Percentiles rank a stretch among this genome's conserved stretches.
These are phyloP conservation scores for Drosophila prolongata DNA, from an alignment of 2,888 invertebrate genomes.

Conservation along the genomic window DNA sequence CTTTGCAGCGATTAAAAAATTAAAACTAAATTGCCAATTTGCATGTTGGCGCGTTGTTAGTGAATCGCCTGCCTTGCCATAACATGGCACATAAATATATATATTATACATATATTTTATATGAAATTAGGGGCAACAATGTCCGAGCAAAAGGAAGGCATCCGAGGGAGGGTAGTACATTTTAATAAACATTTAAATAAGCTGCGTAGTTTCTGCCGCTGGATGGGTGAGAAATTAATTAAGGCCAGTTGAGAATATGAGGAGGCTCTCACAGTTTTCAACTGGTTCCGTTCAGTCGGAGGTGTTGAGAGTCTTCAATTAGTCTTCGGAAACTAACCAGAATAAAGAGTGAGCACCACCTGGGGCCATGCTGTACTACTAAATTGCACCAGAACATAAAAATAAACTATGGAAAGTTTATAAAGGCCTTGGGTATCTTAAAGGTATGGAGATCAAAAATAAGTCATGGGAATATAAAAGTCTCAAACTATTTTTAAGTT, in stretches of 20 bases:
- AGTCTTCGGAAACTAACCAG: constrained; percentile 16
- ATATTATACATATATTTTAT: constrained; percentile 38
- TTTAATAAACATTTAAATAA: constrained; percentile 48
- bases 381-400: constrained; percentile 41
- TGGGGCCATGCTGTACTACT: constrained; percentile 35
- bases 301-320: constrained; percentile 46
- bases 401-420: constrained; percentile 16
- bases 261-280: constrained; percentile 35
- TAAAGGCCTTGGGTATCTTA: neutral
- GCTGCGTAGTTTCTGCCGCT: constrained; percentile 39
- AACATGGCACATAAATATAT: constrained; percentile 29
- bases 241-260: constrained; percentile 24
- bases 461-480: constrained; percentile 11
- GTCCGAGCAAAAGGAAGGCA: constrained; percentile 13
- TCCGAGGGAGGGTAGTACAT: constrained; percentile 8
- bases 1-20: constrained; percentile 52
- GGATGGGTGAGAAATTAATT: constrained; percentile 39
- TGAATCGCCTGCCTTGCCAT: constrained; percentile 38
- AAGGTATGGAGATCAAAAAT: neutral
- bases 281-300: constrained; percentile 11
- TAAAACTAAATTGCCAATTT: constrained; percentile 59
- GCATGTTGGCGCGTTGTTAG: constrained; percentile 60
- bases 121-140: constrained; percentile 46
- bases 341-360: constrained; percentile 26
- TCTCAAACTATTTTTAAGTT: no score